A percentile compares a stretch with the other conserved stretches of the same genome.
phyloP scores from a whole-genome alignment of 2,113 vertebrate species.

The Psettodes erumei region DNA sequence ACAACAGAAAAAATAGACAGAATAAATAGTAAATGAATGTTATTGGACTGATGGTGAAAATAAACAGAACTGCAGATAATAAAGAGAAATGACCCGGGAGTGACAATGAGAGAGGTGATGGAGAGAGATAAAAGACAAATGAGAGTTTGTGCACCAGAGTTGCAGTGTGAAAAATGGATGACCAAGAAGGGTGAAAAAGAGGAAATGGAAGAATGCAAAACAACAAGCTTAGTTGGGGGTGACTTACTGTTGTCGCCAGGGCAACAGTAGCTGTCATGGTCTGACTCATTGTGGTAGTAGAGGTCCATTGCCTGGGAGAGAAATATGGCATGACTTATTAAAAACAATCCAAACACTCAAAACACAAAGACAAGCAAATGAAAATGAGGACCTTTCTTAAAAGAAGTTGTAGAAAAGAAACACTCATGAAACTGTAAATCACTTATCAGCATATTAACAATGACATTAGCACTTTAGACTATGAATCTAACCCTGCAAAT shows the following conservation, averaged over 20 bases:
- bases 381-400: too few species aligned
- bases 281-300: conserved; percentile 83
- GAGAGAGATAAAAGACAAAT: conserved; percentile 16
- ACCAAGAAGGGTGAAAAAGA: conserved; percentile 14
- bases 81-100: conserved; percentile 1
- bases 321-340: conserved; percentile 40
- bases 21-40: conserved; percentile 13
- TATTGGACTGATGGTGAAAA: conserved; percentile 10
- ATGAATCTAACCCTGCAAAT: not conserved
- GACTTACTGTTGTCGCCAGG: conserved; percentile 81
- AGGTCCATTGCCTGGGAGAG: conserved; percentile 83
- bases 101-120: not conserved
- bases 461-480: not conserved
- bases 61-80: not conserved
- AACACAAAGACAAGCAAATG: conserved; percentile 5
- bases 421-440: not conserved
- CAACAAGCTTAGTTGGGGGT: conserved; percentile 41
- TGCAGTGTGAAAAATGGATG: not conserved
- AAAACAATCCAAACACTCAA: conserved; percentile 9
- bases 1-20: conserved; percentile 15
- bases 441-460: not conserved
- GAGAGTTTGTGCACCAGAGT: not conserved
- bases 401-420: not conserved
- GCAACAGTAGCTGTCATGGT: conserved; percentile 82
- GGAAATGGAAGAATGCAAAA: conserved; percentile 42